Base-by-base conservation (phyloP, 2,113 vertebrate genomes). In the Salvelinus sp. region DNA sequence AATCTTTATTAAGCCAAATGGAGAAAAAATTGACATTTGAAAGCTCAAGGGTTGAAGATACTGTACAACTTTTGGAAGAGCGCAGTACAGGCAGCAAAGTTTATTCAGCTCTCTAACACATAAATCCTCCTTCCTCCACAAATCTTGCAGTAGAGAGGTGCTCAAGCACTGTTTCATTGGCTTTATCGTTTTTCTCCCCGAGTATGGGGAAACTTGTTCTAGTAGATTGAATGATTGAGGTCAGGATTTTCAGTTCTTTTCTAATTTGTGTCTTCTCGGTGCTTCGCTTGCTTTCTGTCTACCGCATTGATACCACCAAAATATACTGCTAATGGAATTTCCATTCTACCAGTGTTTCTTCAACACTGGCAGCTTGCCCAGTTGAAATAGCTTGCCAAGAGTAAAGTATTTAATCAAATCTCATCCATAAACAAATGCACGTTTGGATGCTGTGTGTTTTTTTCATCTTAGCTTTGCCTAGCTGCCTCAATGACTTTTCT, bases 271-370 rank as follows among this genome's bases (percentile, higher is more conserved):
- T 48, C 47, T 60, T 74, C 48, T 77, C 30, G 38, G 57, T 28
- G 44, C 64, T 70, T 78, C n/a, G 72, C 66, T 77, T 66, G 50
- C 79, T 69, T 74, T 75, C 73, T 63, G 60, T 65, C 57, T 44
- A 25, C n/a, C 16, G 50, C 75, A 64, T 71, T 71, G 48, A 70
- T 74, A 73, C 72, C 6, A 9, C 64, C 48, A 73, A 74, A 75
- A 80, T 77, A 74, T 67, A 73, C 66, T 58, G 69, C 68, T 73
- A 82, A 83, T 77, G 70, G 77, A 73, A 82, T 57, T 57, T 57
- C 75, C 75, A 72, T 23, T 48, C 50, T 44, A 48, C 47, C 65
- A 6, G 3, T 57, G 54, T 57, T 57, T 57, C 54, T 57, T 33
- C 44, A 18, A 25, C 54, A 10, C 47, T 81, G 84, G 82, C 82